These are phyloP conservation scores for Catocala nupta DNA, from an alignment of 2,888 invertebrate species.

Conservation along the genomic window DNA sequence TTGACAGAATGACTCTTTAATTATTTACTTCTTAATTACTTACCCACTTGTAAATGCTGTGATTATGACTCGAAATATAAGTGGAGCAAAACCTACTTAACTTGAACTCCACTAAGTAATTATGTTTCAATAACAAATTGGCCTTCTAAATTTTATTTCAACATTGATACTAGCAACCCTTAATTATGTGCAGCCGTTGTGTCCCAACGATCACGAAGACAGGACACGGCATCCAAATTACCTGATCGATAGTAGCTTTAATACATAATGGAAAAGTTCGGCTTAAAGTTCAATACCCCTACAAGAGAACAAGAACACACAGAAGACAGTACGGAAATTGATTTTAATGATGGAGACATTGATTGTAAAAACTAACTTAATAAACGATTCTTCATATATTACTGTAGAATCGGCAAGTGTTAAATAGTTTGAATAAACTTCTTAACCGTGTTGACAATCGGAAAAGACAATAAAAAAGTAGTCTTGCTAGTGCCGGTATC, in stretches of 20 bases:
- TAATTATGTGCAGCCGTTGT: constrained; percentile 10
- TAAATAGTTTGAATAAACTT: no score
- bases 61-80: no score
- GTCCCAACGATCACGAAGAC: constrained; percentile 4
- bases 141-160: not conserved
- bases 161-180: not conserved
- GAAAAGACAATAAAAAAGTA: no score
- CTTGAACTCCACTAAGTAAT: not conserved
- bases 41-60: no score
- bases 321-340: not conserved
- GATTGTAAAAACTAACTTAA: no score
- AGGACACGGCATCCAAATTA: constrained; percentile 4
- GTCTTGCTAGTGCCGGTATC: no score
- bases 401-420: no score
- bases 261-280: constrained; percentile 13
- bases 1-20: no score
- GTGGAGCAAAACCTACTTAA: no score
- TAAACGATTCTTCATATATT: no score
- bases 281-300: not conserved
- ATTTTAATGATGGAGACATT: not conserved
- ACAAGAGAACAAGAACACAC: constrained; percentile 1
- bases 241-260: constrained; percentile 9
- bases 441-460: no score
- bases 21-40: no score
- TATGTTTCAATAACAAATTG: constrained; percentile 1